These are phyloP conservation scores for Leptinotarsa rubiginosa DNA, from an alignment of 2,888 invertebrate genomes.

Conservation along the genomic window DNA sequence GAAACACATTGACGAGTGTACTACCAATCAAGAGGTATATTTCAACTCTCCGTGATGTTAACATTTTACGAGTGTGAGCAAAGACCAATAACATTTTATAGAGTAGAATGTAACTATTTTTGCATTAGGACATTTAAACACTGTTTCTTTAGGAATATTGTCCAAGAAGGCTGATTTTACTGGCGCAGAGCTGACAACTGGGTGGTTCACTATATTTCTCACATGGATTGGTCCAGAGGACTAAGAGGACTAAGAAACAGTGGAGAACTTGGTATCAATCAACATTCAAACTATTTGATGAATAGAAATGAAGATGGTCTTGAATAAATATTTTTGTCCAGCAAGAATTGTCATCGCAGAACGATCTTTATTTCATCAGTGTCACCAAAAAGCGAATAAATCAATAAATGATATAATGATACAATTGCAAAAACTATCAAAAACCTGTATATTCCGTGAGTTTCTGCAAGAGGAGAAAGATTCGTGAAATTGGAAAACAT, in stretches of 20 bases:
- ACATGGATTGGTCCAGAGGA: slow-evolving; percentile 21
- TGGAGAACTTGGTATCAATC: slow-evolving; percentile 20
- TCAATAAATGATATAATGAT: background rate
- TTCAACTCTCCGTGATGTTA: no score
- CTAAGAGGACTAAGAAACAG: slow-evolving; percentile 16
- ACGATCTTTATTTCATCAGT: slow-evolving; percentile 10
- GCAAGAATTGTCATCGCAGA: slow-evolving; percentile 17
- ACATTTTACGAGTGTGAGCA: no score
- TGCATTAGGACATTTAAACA: no score
- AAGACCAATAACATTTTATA: no score
- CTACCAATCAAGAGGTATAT: no score
- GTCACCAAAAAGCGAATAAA: slow-evolving; percentile 10
- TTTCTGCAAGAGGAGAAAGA: slow-evolving; percentile 1
- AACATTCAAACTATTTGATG: slow-evolving; percentile 20
- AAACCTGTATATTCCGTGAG: slow-evolving; percentile 13
- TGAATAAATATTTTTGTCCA: slow-evolving; percentile 20
- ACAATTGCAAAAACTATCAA: slow-evolving; percentile 11
- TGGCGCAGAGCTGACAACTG: no score
- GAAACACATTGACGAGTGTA: no score
- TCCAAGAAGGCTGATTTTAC: no score
- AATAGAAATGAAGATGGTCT: slow-evolving; percentile 8
- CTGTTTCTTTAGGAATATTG: no score
- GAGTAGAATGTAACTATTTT: no score
- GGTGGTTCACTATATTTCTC: no score
- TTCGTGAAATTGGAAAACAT: no score